These are phyloP conservation scores for Idaea biselata DNA, from an alignment of 2,888 invertebrate genomes.

Conservation along the genomic window DNA sequence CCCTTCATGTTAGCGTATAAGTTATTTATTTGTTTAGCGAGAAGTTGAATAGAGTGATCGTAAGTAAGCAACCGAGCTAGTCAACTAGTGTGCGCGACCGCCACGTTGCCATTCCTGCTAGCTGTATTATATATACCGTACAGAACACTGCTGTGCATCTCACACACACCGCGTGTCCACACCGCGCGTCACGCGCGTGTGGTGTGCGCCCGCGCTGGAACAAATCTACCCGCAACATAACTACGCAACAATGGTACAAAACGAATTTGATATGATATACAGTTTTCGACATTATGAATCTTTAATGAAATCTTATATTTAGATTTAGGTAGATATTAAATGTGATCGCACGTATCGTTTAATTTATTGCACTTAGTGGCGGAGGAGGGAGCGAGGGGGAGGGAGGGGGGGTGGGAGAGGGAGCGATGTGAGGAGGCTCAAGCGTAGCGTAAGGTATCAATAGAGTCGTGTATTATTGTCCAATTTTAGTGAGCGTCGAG, in stretches of 20 bases:
- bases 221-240: constrained; percentile 30
- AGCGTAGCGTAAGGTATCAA: constrained; percentile 45
- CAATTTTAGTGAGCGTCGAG: constrained; percentile 9
- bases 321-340: constrained; percentile 55
- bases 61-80: constrained; percentile 76
- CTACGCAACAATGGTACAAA: constrained; percentile 64
- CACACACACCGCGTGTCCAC: not conserved
- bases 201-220: constrained; percentile 20
- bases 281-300: constrained; percentile 52
- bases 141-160: not conserved
- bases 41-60: constrained; percentile 63
- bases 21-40: constrained; percentile 78
- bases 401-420: constrained; percentile 31
- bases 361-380: constrained; percentile 57
- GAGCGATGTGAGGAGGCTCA: constrained; percentile 41
- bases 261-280: constrained; percentile 59
- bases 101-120: constrained; percentile 71
- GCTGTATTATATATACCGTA: constrained; percentile 32
- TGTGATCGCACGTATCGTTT: constrained; percentile 66
- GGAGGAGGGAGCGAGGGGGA: constrained; percentile 27
- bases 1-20: constrained; percentile 59
- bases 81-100: constrained; percentile 57
- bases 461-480: constrained; percentile 12
- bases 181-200: not conserved
- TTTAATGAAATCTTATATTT: constrained; percentile 26